Conservation (phyloP, 53 echinoderm and acorn worm genomes). For the Henricia sp. region DNA sequence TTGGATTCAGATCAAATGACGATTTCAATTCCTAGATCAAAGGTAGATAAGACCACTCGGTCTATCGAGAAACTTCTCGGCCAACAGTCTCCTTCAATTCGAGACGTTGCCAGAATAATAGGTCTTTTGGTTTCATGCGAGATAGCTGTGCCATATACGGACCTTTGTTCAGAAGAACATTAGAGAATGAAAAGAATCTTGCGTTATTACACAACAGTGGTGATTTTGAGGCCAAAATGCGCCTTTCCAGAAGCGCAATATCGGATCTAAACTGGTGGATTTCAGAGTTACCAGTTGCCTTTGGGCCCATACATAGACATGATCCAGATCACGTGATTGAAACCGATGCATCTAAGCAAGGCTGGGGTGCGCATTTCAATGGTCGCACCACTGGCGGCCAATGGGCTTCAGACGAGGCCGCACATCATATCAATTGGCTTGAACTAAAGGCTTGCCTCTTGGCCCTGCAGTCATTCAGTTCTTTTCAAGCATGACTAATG, state of each 20-base stretch:
- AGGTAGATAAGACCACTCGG: background rate
- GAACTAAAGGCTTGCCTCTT: background rate
- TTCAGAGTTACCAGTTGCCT: background rate
- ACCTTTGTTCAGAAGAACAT: background rate
- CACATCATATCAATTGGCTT: background rate
- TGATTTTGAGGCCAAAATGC: constrained; percentile 6
- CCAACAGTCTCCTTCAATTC: background rate
- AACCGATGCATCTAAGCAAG: no score
- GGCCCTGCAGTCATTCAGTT: background rate
- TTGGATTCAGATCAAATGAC: constrained; percentile 1
- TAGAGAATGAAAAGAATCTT: background rate
- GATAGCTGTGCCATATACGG: background rate
- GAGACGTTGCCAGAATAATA: background rate
- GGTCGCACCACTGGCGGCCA: no score
- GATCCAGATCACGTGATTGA: no score
- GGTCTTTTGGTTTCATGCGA: constrained; percentile 8
- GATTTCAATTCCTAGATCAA: background rate
- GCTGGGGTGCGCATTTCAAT: no score
- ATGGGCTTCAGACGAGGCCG: background rate
- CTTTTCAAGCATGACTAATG: background rate
- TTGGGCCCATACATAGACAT: constrained; percentile 12
- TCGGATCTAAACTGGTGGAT: no score
- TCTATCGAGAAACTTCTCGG: background rate
- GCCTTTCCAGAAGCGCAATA: background rate
- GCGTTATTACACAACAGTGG: background rate